Evolutionary conservation across 2,797 vertebrate genomes (phyloP).

Genomic region (Coluber constrictor): DNA sequence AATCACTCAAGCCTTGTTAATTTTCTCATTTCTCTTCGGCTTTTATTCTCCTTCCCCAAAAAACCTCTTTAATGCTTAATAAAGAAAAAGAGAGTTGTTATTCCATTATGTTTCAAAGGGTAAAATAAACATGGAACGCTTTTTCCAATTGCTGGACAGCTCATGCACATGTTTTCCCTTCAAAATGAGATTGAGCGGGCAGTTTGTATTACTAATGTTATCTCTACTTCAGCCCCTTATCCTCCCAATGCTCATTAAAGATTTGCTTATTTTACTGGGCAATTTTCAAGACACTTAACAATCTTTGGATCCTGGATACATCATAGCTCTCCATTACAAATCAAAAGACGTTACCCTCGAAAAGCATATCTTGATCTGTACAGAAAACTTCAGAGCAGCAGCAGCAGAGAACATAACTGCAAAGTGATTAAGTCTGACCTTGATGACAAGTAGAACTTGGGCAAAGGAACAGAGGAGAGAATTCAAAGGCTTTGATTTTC

Average conservation of each 20-base stretch:
- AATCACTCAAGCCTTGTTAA: neutral
- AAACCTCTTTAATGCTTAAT: neutral
- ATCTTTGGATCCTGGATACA: neutral
- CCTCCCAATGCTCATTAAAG: slow-evolving; percentile 4
- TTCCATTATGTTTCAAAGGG: neutral
- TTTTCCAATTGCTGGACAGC: neutral
- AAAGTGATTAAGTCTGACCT: neutral
- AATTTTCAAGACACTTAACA: neutral
- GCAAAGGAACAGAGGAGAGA: neutral
- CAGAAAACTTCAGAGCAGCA: neutral
- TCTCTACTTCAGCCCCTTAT: neutral
- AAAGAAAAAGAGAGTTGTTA: neutral
- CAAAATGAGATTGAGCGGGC: neutral
- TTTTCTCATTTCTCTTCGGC: neutral
- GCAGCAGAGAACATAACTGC: neutral
- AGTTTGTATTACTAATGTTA: neutral
- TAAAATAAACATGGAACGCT: neutral
- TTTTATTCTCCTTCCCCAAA: neutral
- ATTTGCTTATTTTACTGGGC: neutral
- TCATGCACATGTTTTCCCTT: neutral
- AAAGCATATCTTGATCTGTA: neutral
- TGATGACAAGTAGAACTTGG: neutral
- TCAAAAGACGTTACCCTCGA: neutral
- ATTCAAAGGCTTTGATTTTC: neutral
- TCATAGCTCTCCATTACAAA: neutral